A percentile compares a stretch with the other conserved stretches of the same genome.
Evolutionary conservation across 2,797 vertebrate species (phyloP).

Genomic region (Anguilla megastoma): DNA sequence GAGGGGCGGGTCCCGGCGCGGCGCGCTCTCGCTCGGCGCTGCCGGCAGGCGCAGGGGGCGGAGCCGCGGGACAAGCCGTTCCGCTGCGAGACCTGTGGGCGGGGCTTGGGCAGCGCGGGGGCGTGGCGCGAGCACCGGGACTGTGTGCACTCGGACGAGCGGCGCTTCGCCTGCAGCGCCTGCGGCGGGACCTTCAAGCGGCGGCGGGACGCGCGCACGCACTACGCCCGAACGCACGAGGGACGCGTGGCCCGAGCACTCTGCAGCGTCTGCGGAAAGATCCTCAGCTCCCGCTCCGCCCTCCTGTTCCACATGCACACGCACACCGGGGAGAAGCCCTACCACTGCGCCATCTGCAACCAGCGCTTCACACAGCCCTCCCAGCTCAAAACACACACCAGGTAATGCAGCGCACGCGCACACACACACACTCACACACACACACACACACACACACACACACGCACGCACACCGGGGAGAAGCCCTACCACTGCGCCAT

Average conservation of each 20-base stretch:
- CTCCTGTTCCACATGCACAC: constrained; percentile 66
- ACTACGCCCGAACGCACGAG: constrained; percentile 58
- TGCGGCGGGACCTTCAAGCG: constrained; percentile 63
- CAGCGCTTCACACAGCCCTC: constrained; percentile 63
- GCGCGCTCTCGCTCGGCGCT: constrained; percentile 58
- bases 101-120: constrained; percentile 56
- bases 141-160: constrained; percentile 60
- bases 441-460: constrained; percentile 9
- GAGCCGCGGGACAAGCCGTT: constrained; percentile 60
- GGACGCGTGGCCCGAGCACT: constrained; percentile 59
- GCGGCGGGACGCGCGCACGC: constrained; percentile 60
- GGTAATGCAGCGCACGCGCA: constrained; percentile 48
- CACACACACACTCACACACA: constrained; percentile 27
- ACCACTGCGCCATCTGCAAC: constrained; percentile 57
- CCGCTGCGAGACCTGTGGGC: constrained; percentile 60
- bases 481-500: constrained; percentile 59
- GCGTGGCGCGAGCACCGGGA: constrained; percentile 64
- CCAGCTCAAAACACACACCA: constrained; percentile 67
- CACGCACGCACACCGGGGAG: constrained; percentile 49
- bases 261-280: constrained; percentile 65
- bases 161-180: constrained; percentile 61
- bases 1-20: constrained; percentile 52
- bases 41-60: constrained; percentile 56
- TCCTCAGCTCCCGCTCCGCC: constrained; percentile 62
- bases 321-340: constrained; percentile 61